phyloP scores from a whole-genome alignment of 2,888 invertebrate genomes.

The Netelia fuscicornis region DNA sequence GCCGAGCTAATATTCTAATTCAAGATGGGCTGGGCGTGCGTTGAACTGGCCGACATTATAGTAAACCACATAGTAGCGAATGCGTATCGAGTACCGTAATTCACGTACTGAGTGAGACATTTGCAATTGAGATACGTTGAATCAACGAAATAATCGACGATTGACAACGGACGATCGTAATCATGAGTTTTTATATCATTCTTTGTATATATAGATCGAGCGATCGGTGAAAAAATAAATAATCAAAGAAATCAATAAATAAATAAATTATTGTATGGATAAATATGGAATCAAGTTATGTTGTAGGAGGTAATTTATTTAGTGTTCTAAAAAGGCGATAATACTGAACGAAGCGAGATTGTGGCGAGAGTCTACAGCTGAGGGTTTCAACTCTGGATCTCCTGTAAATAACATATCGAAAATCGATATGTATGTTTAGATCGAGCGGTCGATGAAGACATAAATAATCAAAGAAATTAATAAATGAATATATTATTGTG shows the following conservation, averaged over 20 bases:
- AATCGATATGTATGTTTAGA: slow-evolving; percentile 46
- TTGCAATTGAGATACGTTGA: slow-evolving; percentile 49
- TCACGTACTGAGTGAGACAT: slow-evolving; percentile 59
- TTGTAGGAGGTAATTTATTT: background rate
- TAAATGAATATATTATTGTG: too few species aligned
- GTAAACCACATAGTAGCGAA: slow-evolving; percentile 46
- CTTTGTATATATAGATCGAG: background rate
- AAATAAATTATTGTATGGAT: too few species aligned
- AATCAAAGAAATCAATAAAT: too few species aligned
- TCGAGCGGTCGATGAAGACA: background rate
- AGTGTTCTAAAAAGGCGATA: slow-evolving; percentile 14
- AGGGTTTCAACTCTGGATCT: slow-evolving; percentile 19
- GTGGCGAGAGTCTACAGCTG: background rate
- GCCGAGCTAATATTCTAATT: slow-evolving; percentile 80
- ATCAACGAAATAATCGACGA: slow-evolving; percentile 57
- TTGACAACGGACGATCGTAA: slow-evolving; percentile 29
- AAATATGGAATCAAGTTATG: background rate
- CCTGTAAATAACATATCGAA: slow-evolving; percentile 62
- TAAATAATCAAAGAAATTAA: too few species aligned
- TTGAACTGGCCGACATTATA: slow-evolving; percentile 76
- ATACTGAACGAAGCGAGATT: slow-evolving; percentile 12
- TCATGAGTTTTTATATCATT: slow-evolving; percentile 12
- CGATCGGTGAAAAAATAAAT: background rate
- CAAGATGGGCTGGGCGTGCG: slow-evolving; percentile 80
- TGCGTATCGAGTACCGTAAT: slow-evolving; percentile 65